Evolutionary conservation across 2,888 invertebrate species (phyloP), one percentile per base, ranked within the genome.

Genomic region (Nemotelus pantherinus): DNA sequence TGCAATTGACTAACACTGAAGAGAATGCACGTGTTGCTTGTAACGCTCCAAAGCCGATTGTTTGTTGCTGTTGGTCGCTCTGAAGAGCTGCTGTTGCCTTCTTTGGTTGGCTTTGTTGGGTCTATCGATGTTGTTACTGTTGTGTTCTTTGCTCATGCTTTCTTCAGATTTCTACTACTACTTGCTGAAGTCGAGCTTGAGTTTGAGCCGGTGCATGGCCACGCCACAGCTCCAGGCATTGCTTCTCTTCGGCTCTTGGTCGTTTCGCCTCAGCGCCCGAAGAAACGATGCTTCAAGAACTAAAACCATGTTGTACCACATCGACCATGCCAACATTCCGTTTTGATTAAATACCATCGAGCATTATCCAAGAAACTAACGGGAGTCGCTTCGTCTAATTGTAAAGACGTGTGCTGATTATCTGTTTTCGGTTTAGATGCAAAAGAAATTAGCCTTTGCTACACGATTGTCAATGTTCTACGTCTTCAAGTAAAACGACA

Each of bases 331-430:
- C 70, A 39, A 41, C 55, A 70, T 70, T 53, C 70, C 70, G 70
- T 70, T 70, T 70, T 70, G 70, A 70, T 70, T 70, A 70, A 70
- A 70, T 70, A 55, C 70, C 70, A 53, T 41, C 70, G 70, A 53
- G 55, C 70, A 70, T 70, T 70, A 70, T 55, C 55, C 70, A 55
- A 70, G 70, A 70, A 70, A 70, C 41, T 70, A 70, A 70, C 70
- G 70, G 70, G 43, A 70, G 53, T 41, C 55, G n/a, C 70, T 53
- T 43, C 43, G 43, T 70, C 53, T 70, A 70, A 70, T 70, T 70
- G 70, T 70, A 70, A 7, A 55, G 55, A 70, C 53, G 70, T 70
- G 70, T 55, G 70, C 70, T 70, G 53, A 70, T 70, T 70, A 70
- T 55, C 70, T 70, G 55, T 70, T 70, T 70, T 50, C 53, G 70